phyloP scores from a whole-genome alignment of 2,797 vertebrate species.

The Otus scops region DNA sequence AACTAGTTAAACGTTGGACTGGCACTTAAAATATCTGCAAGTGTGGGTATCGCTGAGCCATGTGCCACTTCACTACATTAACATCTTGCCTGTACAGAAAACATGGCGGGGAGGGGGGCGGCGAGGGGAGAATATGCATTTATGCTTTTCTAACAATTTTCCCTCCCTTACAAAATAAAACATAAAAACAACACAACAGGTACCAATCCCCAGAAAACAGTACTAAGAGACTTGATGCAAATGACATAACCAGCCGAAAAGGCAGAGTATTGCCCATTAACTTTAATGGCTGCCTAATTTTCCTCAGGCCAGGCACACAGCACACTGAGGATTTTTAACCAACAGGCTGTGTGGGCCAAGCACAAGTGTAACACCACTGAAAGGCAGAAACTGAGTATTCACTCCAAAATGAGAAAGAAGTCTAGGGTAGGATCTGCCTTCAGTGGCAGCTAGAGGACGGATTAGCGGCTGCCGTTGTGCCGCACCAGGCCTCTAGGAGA shows the following conservation, averaged over 20 bases:
- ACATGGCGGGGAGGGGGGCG: too few relatives aligned
- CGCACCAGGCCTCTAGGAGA: neutral
- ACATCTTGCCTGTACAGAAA: neutral
- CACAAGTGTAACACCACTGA: rapidly evolving
- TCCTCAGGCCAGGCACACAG: neutral
- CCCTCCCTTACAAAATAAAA: neutral
- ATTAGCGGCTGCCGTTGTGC: neutral
- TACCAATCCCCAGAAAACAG: neutral
- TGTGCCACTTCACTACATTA: neutral
- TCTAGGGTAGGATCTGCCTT: neutral
- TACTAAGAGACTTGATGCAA: neutral
- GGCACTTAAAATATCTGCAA: neutral
- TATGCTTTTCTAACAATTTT: neutral
- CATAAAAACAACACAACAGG: neutral
- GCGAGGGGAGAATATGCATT: neutral
- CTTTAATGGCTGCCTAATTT: neutral
- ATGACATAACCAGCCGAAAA: neutral
- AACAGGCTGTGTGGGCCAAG: neutral
- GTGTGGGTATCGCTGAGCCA: rapidly evolving
- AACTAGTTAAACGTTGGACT: neutral
- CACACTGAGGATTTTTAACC: neutral
- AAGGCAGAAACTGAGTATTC: neutral
- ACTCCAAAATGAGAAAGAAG: neutral
- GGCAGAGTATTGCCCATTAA: neutral
- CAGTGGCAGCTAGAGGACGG: rapidly evolving